These are phyloP conservation scores for Xanthorhoe designata DNA, from an alignment of 2,888 invertebrate species.

Conservation along the genomic window DNA sequence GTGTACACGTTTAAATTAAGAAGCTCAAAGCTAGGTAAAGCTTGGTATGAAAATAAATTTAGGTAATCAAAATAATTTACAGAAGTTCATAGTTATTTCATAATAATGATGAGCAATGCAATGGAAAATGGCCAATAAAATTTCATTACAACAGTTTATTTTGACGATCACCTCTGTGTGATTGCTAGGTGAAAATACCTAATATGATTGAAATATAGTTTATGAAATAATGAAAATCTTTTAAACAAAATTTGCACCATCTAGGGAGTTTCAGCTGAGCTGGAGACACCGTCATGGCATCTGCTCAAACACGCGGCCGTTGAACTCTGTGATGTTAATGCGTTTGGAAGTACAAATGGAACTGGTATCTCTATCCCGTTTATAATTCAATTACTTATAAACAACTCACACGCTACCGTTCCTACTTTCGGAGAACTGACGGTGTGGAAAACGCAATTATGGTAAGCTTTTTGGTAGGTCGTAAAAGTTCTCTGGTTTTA, in stretches of 20 bases:
- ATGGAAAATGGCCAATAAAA: conserved; percentile 18
- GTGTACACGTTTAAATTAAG: too few relatives aligned
- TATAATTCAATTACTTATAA: conserved; percentile 56
- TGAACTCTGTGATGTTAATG: conserved; percentile 72
- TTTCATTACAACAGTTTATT: not conserved
- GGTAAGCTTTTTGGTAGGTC: conserved; percentile 24
- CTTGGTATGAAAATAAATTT: too few relatives aligned
- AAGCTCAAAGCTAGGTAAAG: too few relatives aligned
- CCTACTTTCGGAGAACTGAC: conserved; percentile 39
- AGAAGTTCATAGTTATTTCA: not conserved
- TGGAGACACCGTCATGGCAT: conserved; percentile 50
- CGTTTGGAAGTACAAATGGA: conserved; percentile 58
- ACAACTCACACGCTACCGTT: conserved; percentile 47
- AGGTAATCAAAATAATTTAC: not conserved
- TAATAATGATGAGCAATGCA: not conserved
- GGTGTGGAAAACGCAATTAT: conserved; percentile 28
- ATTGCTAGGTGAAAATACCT: not conserved
- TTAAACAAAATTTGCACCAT: not conserved
- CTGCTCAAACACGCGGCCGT: conserved; percentile 71
- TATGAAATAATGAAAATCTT: not conserved
- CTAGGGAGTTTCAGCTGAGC: conserved; percentile 14
- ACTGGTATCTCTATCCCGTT: conserved; percentile 60
- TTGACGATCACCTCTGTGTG: not conserved
- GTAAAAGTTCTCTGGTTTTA: conserved; percentile 8
- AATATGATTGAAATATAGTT: not conserved